Conservation (phyloP, 2,113 vertebrate genomes). For the Ceratotherium simum region DNA sequence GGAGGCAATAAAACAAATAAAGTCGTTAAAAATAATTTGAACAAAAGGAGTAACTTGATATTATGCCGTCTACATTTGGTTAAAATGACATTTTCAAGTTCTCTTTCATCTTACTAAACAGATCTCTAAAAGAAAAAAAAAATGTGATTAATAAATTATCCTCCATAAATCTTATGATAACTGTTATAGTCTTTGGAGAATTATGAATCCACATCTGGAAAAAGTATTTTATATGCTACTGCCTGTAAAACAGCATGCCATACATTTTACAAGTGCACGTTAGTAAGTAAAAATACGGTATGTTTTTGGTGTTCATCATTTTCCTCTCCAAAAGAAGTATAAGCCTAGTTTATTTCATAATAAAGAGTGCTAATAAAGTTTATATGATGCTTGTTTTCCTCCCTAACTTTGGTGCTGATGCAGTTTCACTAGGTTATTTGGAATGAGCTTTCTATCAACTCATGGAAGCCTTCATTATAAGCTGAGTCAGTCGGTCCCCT, state of each 20-base stretch:
- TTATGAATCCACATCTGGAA: constrained; percentile 94
- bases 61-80: constrained; percentile 89
- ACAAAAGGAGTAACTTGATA: constrained; percentile 92
- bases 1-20: constrained; percentile 90
- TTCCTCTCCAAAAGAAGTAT: constrained; percentile 79
- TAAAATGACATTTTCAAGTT: constrained; percentile 90
- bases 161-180: constrained; percentile 94
- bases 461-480: constrained; percentile 81
- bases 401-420: constrained; percentile 75
- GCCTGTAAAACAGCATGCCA: constrained; percentile 89
- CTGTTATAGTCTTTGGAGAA: constrained; percentile 91
- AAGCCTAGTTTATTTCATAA: constrained; percentile 86
- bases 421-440: constrained; percentile 81
- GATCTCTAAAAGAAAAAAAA: constrained; percentile 89
- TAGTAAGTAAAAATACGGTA: constrained; percentile 90
- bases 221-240: constrained; percentile 90
- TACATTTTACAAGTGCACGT: constrained; percentile 88
- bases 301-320: constrained; percentile 86
- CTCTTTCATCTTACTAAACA: constrained; percentile 91
- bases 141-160: constrained; percentile 94
- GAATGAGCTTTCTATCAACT: constrained; percentile 70
- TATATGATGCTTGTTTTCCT: constrained; percentile 84
- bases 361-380: constrained; percentile 87
- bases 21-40: constrained; percentile 93
- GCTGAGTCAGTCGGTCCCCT: constrained; percentile 78